Percentiles rank a stretch among this genome's conserved stretches.
phyloP scores from a whole-genome alignment of 2,113 vertebrate species.

The Apteryx owenii region DNA sequence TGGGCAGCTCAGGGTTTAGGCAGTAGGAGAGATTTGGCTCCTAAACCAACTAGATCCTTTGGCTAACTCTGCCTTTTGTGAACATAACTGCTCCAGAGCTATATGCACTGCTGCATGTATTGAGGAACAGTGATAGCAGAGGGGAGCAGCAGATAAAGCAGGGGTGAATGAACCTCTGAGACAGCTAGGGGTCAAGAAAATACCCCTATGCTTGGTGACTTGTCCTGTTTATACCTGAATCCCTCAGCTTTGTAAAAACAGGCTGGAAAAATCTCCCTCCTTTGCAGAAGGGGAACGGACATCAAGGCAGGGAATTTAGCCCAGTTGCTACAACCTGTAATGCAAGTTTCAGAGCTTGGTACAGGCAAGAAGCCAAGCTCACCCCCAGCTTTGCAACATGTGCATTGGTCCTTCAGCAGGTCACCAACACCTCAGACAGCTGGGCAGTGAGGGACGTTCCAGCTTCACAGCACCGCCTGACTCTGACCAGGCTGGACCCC shows the following conservation, averaged over 20 bases:
- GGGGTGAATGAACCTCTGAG: neutral
- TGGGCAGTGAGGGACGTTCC: constrained; percentile 88
- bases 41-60: neutral
- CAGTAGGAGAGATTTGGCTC: neutral
- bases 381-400: neutral
- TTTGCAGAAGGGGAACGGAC: neutral
- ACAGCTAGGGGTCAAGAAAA: neutral
- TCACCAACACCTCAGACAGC: constrained; percentile 82
- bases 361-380: neutral
- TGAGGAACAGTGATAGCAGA: neutral
- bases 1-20: neutral
- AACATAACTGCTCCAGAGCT: rapidly evolving
- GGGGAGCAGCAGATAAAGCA: neutral
- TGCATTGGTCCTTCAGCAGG: constrained; percentile 73
- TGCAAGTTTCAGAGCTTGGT: neutral
- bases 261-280: neutral
- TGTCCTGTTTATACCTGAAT: neutral
- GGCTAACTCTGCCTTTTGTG: neutral
- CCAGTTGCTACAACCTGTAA: neutral
- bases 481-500: constrained; percentile 88
- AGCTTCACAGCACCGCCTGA: constrained; percentile 86
- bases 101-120: rapidly evolving
- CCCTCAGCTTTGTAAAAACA: neutral
- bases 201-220: neutral
- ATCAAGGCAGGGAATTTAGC: neutral